Evolutionary conservation across 2,888 invertebrate genomes (phyloP).

Genomic region (Platycnemis pennipes): DNA sequence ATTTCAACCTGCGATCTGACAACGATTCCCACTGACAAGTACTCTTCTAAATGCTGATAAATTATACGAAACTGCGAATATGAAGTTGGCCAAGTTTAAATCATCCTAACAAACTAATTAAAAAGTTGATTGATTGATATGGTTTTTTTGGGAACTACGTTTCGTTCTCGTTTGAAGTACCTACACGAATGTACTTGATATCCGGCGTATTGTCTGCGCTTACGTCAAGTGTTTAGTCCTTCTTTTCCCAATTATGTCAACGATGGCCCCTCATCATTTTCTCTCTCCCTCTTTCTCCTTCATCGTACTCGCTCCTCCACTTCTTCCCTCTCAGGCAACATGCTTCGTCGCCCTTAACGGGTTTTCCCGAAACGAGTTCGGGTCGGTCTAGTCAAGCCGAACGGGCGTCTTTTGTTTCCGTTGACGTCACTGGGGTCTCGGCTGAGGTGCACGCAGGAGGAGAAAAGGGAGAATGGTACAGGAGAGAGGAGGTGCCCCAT

Average conservation of each 20-base stretch:
- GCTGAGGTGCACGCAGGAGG: neutral
- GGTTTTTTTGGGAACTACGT: no score
- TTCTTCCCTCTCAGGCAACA: neutral
- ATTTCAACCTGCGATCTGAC: no score
- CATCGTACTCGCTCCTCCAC: neutral
- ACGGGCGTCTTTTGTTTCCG: constrained; percentile 16
- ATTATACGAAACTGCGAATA: no score
- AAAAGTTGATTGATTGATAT: no score
- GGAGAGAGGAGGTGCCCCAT: neutral
- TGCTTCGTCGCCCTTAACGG: constrained; percentile 13
- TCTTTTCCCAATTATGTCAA: neutral
- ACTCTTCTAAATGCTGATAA: no score
- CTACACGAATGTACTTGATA: no score
- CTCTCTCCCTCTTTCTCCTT: neutral
- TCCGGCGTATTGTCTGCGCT: no score
- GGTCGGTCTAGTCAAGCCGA: constrained; percentile 15
- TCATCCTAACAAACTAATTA: no score
- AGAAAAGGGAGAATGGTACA: neutral
- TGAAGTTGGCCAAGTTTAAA: no score
- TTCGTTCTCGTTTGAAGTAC: no score
- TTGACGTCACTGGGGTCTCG: constrained; percentile 26
- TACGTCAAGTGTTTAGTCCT: no score
- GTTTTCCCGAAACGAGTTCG: constrained; percentile 45
- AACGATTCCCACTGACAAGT: no score
- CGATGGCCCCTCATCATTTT: neutral